Evolutionary conservation across 35 echinoderm and acorn worm genomes (phyloP), one percentile per base, ranked within the genome.

Genomic region (Amphiura filiformis): DNA sequence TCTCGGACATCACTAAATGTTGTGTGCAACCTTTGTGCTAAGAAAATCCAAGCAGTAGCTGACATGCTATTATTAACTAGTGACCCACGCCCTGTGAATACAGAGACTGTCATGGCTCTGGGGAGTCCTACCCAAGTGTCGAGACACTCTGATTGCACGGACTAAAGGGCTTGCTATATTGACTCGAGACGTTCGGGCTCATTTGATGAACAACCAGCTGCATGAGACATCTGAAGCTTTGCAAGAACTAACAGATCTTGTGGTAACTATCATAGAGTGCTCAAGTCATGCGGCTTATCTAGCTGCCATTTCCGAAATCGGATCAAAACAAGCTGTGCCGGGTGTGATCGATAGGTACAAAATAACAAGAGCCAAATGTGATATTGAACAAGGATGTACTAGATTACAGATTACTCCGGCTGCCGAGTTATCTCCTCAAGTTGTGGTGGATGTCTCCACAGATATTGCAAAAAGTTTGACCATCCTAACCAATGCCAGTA

Each of bases 281-380:
- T 99, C 93, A 65, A 90, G 92, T 75, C 96, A 99, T 82, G 90
- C 96, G 22, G 96, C 96, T 11, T 99, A 99, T 78, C 82, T 99
- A 28, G 96, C 96, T 4, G 96, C 96, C 31, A 94, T 94, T 75
- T 93, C 84, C 18, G 93, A 94, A 76, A 86, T 90, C 9, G 96
- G 93, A 17, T 94, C 93, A n/a, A 91, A 88, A 20, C 93, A 94
- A 79, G 93, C 96, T 28, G 83, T 99, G 13, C 96, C 96, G 0
- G 96, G 96, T 38, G 94, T 99, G 37, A 91, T 99, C 33, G 96
- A 99, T 86, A 85, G 88, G 38, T 99, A 99, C 82, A 99, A 99
- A 75, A 91, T 91, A 35, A 87, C 91, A 0, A 78, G 90, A 52
- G 96, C 96, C 36, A 94, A 94, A 41, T 91, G 94, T 87, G 93